These are phyloP conservation scores for Stenodera caucasica DNA, from an alignment of 2,888 invertebrate genomes.

Conservation along the genomic window DNA sequence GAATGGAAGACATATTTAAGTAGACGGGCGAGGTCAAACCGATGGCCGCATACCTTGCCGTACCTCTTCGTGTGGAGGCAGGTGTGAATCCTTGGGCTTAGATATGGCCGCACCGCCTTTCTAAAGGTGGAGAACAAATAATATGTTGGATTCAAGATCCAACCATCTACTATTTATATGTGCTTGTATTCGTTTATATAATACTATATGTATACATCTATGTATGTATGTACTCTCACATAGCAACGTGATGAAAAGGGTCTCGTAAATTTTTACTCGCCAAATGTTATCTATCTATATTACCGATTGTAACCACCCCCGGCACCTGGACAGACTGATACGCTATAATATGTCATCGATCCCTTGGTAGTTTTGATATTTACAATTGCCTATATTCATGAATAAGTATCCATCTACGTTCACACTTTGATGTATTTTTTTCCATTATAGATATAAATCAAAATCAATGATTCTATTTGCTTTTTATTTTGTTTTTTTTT, in stretches of 20 bases:
- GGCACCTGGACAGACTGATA: background rate
- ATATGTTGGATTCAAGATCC: slow-evolving; percentile 1
- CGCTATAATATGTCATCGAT: background rate
- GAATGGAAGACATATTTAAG: slow-evolving; percentile 36
- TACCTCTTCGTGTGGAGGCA: slow-evolving; percentile 23
- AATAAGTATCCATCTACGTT: background rate
- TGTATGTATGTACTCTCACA: background rate
- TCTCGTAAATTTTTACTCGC: slow-evolving; percentile 20
- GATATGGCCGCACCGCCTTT: slow-evolving; percentile 21
- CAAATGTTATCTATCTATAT: slow-evolving; percentile 8
- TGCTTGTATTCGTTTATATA: background rate
- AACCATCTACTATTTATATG: slow-evolving; percentile 3
- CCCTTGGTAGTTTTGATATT: background rate
- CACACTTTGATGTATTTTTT: background rate
- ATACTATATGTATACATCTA: too few species aligned
- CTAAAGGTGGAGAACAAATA: slow-evolving; percentile 13
- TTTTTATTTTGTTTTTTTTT: background rate
- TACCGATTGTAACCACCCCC: background rate
- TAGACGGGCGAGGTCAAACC: slow-evolving; percentile 33
- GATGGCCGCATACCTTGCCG: slow-evolving; percentile 34
- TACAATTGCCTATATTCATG: background rate
- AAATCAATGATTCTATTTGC: background rate
- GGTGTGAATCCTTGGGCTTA: slow-evolving; percentile 34
- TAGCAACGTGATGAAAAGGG: slow-evolving; percentile 19
- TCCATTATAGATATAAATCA: background rate